A percentile compares a stretch with the other conserved stretches of the same genome.
phyloP scores from a whole-genome alignment of 1,140 invertebrate species.

The Rhagoletis pomonella region DNA sequence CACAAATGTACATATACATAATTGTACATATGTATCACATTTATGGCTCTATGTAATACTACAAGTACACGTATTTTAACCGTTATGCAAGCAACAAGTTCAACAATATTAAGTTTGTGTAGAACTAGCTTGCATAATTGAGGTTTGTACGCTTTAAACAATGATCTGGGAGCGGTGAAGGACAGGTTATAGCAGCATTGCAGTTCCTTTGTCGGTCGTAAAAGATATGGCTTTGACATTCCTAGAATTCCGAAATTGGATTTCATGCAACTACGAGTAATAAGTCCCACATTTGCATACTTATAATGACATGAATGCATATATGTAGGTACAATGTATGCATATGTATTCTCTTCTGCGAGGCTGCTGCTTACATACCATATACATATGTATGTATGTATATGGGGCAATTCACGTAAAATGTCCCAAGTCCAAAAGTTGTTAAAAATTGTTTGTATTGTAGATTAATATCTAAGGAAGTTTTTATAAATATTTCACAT shows the following conservation, averaged over 20 bases:
- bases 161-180: neutral
- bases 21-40: neutral
- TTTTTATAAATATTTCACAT: too few species aligned
- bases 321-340: too few species aligned
- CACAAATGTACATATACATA: neutral
- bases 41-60: neutral
- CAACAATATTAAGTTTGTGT: constrained; percentile 5
- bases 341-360: too few species aligned
- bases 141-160: too few species aligned
- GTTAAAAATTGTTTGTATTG: too few species aligned
- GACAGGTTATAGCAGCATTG: neutral
- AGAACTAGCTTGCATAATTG: constrained; percentile 15
- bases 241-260: neutral
- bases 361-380: too few species aligned
- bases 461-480: too few species aligned
- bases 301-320: too few species aligned
- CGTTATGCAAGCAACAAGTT: neutral
- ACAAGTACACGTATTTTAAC: neutral
- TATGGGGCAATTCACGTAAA: too few species aligned
- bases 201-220: neutral
- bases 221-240: constrained; percentile 19
- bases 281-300: too few species aligned
- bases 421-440: too few species aligned
- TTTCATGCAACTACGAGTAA: neutral
- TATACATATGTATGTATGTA: too few species aligned